Evolutionary conservation across 2,888 invertebrate species (phyloP).

Genomic region (Chrysolina haemoptera): DNA sequence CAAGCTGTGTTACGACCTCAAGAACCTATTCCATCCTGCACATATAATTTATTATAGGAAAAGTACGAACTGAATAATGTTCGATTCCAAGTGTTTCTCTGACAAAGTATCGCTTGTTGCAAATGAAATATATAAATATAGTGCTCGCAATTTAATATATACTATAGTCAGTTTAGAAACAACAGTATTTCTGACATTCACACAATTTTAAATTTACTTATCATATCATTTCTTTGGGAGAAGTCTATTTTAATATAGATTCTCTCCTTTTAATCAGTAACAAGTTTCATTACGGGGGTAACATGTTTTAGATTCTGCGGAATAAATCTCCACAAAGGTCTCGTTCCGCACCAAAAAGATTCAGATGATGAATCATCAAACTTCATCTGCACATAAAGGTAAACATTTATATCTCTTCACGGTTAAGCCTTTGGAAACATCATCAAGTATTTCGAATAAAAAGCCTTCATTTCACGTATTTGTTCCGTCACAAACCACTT

Average conservation of each 20-base stretch:
- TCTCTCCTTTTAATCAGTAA: too few relatives aligned
- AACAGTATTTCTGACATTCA: too few relatives aligned
- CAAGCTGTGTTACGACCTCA: constrained; percentile 43
- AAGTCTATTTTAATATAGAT: too few relatives aligned
- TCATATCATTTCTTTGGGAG: too few relatives aligned
- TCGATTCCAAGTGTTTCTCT: constrained; percentile 10
- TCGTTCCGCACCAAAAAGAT: too few relatives aligned
- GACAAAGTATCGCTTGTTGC: constrained; percentile 8
- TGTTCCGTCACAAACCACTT: not conserved
- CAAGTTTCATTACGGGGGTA: too few relatives aligned
- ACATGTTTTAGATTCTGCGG: too few relatives aligned
- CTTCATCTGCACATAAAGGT: not conserved
- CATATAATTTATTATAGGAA: constrained; percentile 21
- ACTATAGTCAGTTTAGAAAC: too few relatives aligned
- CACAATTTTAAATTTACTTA: too few relatives aligned
- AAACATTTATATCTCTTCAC: not conserved
- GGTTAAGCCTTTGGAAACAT: not conserved
- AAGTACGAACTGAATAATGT: constrained; percentile 19
- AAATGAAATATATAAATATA: not conserved
- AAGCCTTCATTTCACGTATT: not conserved
- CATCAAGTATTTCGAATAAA: not conserved
- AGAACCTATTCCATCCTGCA: constrained; percentile 14
- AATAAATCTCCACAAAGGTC: too few relatives aligned
- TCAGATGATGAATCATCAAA: too few relatives aligned
- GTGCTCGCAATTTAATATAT: too few relatives aligned